These are phyloP conservation scores for Neosilurus mollespiculum DNA, from an alignment of 2,797 vertebrate genomes.

Conservation along the genomic window DNA sequence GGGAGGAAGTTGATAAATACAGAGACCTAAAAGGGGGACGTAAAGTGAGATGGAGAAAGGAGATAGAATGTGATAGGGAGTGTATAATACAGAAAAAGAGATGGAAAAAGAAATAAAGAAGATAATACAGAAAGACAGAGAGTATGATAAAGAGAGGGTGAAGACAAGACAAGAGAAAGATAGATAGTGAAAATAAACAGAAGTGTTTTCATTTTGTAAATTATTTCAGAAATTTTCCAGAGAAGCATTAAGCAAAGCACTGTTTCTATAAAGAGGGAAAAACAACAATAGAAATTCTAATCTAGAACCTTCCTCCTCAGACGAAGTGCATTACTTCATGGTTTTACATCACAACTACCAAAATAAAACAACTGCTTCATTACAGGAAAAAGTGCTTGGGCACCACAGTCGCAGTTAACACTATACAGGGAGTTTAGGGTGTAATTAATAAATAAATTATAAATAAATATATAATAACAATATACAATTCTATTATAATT, in stretches of 20 bases:
- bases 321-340: not conserved
- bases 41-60: slow-evolving; percentile 37
- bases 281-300: not conserved
- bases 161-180: not conserved
- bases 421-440: not conserved
- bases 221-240: not conserved
- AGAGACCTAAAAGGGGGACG: not conserved
- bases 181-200: not conserved
- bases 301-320: not conserved
- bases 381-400: not conserved
- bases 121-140: not conserved
- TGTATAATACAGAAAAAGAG: not conserved
- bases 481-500: too few relatives aligned
- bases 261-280: not conserved
- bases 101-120: not conserved
- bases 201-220: not conserved
- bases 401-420: not conserved
- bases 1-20: not conserved
- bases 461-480: too few relatives aligned
- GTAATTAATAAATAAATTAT: too few relatives aligned
- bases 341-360: not conserved
- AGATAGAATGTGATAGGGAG: not conserved
- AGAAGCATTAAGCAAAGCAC: not conserved
- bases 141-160: not conserved
- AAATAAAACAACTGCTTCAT: not conserved